Conservation (phyloP, 2,113 vertebrate species). For the Morone chrysops region DNA sequence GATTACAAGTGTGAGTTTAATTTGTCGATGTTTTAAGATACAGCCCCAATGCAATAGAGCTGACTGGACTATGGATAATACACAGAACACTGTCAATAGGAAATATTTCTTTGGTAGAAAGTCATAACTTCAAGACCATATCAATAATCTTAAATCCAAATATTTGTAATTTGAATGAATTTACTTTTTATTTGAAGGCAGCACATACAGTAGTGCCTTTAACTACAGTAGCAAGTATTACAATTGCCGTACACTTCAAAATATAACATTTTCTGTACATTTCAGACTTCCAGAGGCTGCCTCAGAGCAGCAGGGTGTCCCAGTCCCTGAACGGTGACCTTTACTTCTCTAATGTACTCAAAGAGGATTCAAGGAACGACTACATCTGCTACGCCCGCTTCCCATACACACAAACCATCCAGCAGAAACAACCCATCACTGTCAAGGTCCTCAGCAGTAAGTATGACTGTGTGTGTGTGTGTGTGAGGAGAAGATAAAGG, state of each 20-base stretch:
- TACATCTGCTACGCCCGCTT: constrained; percentile 99
- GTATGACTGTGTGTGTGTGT: constrained; percentile 65
- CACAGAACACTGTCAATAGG: too few species aligned
- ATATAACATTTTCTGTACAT: not conserved
- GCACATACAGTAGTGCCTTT: not conserved
- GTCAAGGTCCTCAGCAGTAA: constrained; percentile 94
- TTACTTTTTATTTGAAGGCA: not conserved
- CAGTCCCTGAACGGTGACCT: constrained; percentile 97
- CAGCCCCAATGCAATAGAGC: too few species aligned
- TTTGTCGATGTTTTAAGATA: too few species aligned
- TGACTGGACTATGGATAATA: too few species aligned
- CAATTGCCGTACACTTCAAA: not conserved
- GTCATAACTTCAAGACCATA: too few species aligned
- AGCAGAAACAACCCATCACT: constrained; percentile 98
- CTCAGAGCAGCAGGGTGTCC: constrained; percentile 93
- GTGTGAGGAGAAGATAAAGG: not conserved
- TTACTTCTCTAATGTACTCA: constrained; percentile 95
- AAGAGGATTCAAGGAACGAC: constrained; percentile 92
- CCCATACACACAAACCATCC: constrained; percentile 98
- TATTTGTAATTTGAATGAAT: not conserved
- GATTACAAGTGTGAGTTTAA: too few species aligned
- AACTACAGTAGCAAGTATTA: not conserved
- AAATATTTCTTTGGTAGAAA: not conserved
- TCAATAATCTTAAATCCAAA: not conserved
- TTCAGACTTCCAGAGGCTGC: constrained; percentile 94